Evolutionary conservation across 2,113 vertebrate genomes (phyloP), one percentile per base, ranked within the genome.

Genomic region (Myotis yumanensis): DNA sequence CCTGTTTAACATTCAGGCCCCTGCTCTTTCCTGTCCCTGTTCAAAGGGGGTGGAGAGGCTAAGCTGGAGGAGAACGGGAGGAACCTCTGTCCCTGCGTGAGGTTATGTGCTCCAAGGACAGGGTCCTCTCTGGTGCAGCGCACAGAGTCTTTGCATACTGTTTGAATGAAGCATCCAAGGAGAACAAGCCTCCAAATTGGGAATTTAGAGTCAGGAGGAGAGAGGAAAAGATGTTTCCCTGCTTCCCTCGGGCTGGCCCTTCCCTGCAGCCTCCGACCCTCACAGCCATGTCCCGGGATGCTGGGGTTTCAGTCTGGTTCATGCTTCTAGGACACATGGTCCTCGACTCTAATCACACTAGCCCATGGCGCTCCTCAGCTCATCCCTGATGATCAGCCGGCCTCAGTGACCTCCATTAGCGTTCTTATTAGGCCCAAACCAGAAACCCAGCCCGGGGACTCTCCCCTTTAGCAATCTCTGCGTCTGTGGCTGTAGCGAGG

Each of bases 361-460:
- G 51, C 51, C 89, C 20, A 43, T 5, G 79, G 64, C 71, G 20
- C 52, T 35, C 59, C 82, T 84, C 71, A 18, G 18, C 64, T 77
- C 90, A 80, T 90, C 84, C 94, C 71, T 46, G 80, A 43, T 92
- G 52, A 97, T 75, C 71, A 79, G 0, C 43, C 81, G 84, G 86
- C 69, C 90, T 95, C 93, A 73, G 90, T 90, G 68, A 89, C 40
- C 40, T 66, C 89, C 23, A 90, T 94, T 91, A 89, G 64, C 83
- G 72, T 95, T 91, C 69, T 93, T 73, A 87, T 85, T 76, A 81
- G 51, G 86, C 87, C 32, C 66, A 57, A 77, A 82, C 81, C 35
- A 87, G 94, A 77, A 76, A 76, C 40, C 57, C 91, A 85, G 43
- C 35, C 48, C 4, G 1, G 18, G 64, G 76, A 16, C 40, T 16